These are phyloP conservation scores for Peromyscus leucopus DNA, from an alignment of 2,113 vertebrate genomes.

Conservation along the genomic window DNA sequence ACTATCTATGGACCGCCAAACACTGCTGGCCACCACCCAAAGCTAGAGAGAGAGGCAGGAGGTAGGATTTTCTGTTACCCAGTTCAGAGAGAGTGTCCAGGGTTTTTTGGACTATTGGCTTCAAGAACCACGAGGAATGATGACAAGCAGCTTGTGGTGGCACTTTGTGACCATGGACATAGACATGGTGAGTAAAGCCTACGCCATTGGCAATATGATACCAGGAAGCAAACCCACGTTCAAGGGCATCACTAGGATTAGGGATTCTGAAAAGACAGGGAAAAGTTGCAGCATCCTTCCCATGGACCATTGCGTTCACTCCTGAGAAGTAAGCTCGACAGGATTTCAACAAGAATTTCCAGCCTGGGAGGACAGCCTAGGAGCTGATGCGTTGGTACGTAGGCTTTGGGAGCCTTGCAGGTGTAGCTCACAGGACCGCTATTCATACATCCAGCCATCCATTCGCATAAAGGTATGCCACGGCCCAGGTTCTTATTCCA, in stretches of 20 bases:
- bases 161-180: background rate
- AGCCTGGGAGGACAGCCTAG: background rate
- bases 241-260: background rate
- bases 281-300: background rate
- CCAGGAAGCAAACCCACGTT: background rate
- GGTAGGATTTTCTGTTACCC: background rate
- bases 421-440: background rate
- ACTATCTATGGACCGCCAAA: background rate
- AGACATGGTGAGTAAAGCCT: background rate
- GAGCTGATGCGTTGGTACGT: fast-evolving
- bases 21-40: background rate
- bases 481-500: background rate
- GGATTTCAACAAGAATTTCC: background rate
- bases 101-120: too few relatives aligned
- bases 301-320: fast-evolving
- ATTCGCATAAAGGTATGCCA: too few relatives aligned
- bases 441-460: background rate
- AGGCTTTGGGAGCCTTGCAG: background rate
- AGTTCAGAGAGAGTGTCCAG: background rate
- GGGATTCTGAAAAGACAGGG: background rate
- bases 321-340: background rate
- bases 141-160: background rate
- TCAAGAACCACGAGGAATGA: background rate
- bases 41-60: background rate
- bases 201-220: background rate